These are phyloP conservation scores for Cosmorhoe ocellata DNA, from an alignment of 2,888 invertebrate species.

Conservation along the genomic window DNA sequence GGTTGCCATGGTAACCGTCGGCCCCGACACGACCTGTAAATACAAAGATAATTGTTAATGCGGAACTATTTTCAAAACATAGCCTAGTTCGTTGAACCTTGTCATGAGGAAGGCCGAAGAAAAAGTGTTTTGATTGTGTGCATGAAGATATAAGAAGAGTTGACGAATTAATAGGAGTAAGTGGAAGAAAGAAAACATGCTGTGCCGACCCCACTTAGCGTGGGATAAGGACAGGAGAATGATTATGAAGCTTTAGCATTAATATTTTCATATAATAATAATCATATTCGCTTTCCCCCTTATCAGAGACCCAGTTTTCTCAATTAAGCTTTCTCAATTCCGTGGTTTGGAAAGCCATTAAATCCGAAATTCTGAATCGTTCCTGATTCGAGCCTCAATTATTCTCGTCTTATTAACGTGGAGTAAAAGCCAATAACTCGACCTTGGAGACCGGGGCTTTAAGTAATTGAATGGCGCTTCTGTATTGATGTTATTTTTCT, in stretches of 20 bases:
- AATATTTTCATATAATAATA: too few relatives aligned
- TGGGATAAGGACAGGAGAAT: too few relatives aligned
- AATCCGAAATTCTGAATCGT: background rate
- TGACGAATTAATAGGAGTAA: too few relatives aligned
- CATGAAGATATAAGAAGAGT: too few relatives aligned
- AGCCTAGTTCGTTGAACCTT: background rate
- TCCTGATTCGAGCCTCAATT: constrained; percentile 12
- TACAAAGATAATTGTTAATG: constrained; percentile 31
- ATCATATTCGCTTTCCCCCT: too few relatives aligned
- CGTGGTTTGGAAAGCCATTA: background rate
- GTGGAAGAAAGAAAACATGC: too few relatives aligned
- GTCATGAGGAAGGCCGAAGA: too few relatives aligned
- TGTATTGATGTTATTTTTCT: background rate
- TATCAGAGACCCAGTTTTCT: background rate
- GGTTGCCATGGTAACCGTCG: constrained; percentile 73
- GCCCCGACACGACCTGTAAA: constrained; percentile 70
- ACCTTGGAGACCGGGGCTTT: constrained; percentile 3
- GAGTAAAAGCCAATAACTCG: constrained; percentile 15
- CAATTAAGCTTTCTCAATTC: background rate
- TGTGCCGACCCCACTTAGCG: too few relatives aligned
- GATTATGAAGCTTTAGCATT: too few relatives aligned
- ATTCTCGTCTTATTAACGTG: constrained; percentile 13
- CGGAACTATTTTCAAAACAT: constrained; percentile 2
- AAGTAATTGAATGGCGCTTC: constrained; percentile 3
- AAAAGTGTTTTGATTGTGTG: too few relatives aligned